These are phyloP conservation scores for Scaptomyza polygonia DNA, from an alignment of 2,888 invertebrate genomes.

Conservation along the genomic window DNA sequence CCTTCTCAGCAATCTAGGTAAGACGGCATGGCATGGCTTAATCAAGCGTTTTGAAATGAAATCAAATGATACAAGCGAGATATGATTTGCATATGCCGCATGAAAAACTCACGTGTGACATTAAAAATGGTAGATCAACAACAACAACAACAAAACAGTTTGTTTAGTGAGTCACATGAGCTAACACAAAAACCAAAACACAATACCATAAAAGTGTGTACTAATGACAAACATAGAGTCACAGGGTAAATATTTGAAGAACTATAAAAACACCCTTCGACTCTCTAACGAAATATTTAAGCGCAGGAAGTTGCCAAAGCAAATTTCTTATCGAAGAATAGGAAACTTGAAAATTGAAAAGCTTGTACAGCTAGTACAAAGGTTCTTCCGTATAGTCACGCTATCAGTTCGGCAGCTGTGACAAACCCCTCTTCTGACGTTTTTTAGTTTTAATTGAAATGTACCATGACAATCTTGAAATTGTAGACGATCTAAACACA, in stretches of 20 bases:
- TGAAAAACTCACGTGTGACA: constrained; percentile 27
- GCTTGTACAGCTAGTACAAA: not conserved
- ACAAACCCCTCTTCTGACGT: constrained; percentile 10
- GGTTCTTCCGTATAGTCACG: constrained; percentile 2
- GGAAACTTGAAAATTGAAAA: constrained; percentile 1
- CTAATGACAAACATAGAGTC: constrained; percentile 38
- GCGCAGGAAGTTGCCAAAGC: constrained; percentile 58
- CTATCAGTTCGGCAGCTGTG: constrained; percentile 14
- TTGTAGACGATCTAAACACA: constrained; percentile 50
- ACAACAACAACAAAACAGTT: constrained; percentile 1
- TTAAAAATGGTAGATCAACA: constrained; percentile 34
- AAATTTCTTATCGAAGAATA: constrained; percentile 34
- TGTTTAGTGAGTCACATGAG: constrained; percentile 41
- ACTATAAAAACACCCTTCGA: constrained; percentile 33
- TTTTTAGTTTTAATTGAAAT: constrained; percentile 71
- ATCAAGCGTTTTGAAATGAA: constrained; percentile 34
- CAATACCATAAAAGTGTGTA: constrained; percentile 24
- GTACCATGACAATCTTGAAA: constrained; percentile 40
- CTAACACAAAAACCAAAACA: not conserved
- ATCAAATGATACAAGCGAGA: constrained; percentile 12
- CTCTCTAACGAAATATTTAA: constrained; percentile 53
- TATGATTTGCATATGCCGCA: constrained; percentile 50
- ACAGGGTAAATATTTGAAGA: constrained; percentile 64
- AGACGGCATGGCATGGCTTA: constrained; percentile 36
- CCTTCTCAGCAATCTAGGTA: constrained; percentile 33